Evolutionary conservation across 2,888 invertebrate genomes (phyloP).

Genomic region (Labia minor): DNA sequence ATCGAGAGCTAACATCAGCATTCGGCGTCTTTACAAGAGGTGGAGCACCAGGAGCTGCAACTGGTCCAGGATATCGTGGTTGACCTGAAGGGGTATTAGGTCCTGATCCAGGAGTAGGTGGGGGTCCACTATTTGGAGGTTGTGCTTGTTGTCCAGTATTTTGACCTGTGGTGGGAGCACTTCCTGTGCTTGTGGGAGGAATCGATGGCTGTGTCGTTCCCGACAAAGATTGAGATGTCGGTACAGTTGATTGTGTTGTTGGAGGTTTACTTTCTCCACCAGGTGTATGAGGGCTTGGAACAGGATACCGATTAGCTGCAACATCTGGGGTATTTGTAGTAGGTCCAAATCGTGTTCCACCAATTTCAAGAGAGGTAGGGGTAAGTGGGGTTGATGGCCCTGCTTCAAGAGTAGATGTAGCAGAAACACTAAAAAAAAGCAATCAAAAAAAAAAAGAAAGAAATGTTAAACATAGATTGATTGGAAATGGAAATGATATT

Average conservation of each 20-base stretch:
- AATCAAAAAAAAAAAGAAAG: background rate
- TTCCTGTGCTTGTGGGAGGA: background rate
- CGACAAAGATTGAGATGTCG: background rate
- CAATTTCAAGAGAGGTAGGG: conserved; percentile 41
- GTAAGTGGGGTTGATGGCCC: conserved; percentile 43
- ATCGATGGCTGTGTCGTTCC: conserved; percentile 18
- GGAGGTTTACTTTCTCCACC: conserved; percentile 29
- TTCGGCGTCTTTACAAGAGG: conserved; percentile 24
- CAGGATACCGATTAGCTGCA: conserved; percentile 38
- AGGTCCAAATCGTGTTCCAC: conserved; percentile 35
- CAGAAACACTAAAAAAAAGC: background rate
- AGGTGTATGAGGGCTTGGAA: conserved; percentile 42
- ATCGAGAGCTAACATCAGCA: conserved; percentile 30
- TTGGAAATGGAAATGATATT: background rate
- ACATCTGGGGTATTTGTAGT: conserved; percentile 25
- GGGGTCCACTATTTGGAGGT: background rate
- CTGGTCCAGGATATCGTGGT: conserved; percentile 31
- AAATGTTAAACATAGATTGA: background rate
- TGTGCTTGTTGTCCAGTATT: background rate
- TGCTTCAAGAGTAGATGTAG: conserved; percentile 29
- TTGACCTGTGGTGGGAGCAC: background rate
- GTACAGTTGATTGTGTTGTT: conserved; percentile 21
- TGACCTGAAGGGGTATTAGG: conserved; percentile 20
- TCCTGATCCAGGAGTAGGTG: background rate
- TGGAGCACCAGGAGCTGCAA: background rate